Base-by-base conservation (phyloP, 1,140 invertebrate species). In the Helicoverpa zea region DNA sequence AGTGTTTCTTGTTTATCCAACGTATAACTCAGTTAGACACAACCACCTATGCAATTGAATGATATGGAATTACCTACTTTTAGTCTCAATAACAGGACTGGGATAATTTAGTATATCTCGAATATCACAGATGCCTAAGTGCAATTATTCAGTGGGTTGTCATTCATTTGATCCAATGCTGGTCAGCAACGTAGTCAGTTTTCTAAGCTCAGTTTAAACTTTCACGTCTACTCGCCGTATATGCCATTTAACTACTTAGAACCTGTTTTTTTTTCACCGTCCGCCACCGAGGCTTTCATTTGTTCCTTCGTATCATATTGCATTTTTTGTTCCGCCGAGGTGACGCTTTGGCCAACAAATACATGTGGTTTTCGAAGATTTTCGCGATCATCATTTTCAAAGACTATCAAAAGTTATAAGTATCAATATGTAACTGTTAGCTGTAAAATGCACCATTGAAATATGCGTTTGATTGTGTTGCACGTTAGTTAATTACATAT, bases 191-290 rank as follows among this genome's bases (percentile, higher is more conserved):
- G 82, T 64, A 35, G 35, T 35, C 52, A 84, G 84, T 88, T 88
- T 87, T 88, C 87, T 87, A 86, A 81, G 61, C 75, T 79, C 80
- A 84, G 78, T 81, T 81, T 77, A 87, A 89, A 89, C 89, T 90
- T 90, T 90, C 89, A 86, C 87, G 81, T 79, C 77, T 79, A 56
- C 84, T 86, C 72, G 84, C 81, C 81, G 79, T 85, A 84, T 82
- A 80, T 80, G 82, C 70, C 80, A 85, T 83, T 83, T 84, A 84
- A 84, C 84, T 86, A 87, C 79, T 78, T 54, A 35, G 73, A 86
- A 87, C 89, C 82, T 86, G 89, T 90, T 89, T 86, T 89, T 23
- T 87, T 64, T 84, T 82, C 49, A 51, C 43, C 30, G 56, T 82
- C 68, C 63, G 49, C 43, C 64, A 16, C 56, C 30, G 63, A 68